phyloP scores from a whole-genome alignment of 1,140 invertebrate genomes.

The Trichonephila clavipes region DNA sequence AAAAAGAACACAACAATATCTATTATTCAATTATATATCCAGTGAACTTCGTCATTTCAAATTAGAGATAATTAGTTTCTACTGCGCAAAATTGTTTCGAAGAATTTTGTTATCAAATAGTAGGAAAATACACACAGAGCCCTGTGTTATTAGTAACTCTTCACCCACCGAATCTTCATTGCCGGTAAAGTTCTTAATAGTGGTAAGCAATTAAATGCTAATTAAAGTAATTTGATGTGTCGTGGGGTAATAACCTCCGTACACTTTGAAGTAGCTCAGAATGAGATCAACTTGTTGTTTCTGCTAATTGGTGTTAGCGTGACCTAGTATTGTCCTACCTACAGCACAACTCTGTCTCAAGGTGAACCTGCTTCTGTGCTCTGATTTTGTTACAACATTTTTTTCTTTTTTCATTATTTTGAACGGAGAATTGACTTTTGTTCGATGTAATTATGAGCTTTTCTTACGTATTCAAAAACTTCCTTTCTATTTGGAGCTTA shows the following conservation, averaged over 20 bases:
- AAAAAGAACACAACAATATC: no score
- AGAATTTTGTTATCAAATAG: no score
- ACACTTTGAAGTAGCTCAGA: neutral
- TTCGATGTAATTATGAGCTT: neutral
- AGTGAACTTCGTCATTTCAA: no score
- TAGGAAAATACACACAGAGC: no score
- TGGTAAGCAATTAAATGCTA: neutral
- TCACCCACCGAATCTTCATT: neutral
- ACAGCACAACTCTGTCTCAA: constrained; percentile 17
- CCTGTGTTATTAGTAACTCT: neutral
- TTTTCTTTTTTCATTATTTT: neutral
- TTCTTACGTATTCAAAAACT: neutral
- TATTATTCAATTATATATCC: no score
- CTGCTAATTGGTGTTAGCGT: constrained; percentile 1
- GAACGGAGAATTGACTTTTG: neutral
- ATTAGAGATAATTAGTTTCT: no score
- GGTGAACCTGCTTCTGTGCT: neutral
- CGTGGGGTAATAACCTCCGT: neutral
- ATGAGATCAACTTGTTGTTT: constrained; percentile 39
- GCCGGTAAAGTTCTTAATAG: neutral
- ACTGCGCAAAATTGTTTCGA: no score
- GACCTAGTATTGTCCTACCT: constrained; percentile 26
- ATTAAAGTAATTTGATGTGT: constrained; percentile 10
- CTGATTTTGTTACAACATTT: neutral
- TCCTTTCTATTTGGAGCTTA: neutral